Conservation (phyloP, 2,113 vertebrate species). For the Gila orcuttii region DNA sequence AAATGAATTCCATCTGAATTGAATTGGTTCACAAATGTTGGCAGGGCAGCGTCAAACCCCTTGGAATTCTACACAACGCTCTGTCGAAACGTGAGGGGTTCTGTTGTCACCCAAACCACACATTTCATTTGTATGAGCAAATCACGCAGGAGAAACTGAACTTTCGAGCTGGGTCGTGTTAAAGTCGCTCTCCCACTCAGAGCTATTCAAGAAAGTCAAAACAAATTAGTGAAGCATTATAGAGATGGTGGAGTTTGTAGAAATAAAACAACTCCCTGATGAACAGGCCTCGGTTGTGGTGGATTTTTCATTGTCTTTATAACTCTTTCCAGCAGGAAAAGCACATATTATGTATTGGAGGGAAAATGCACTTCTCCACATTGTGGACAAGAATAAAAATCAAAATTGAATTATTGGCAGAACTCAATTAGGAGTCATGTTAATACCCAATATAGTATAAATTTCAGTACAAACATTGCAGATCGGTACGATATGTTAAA, state of each 20-base stretch:
- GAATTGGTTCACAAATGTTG: conserved; percentile 7
- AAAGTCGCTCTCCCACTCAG: conserved; percentile 28
- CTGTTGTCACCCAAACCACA: conserved; percentile 45
- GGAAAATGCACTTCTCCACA: neutral
- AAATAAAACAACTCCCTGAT: conserved; percentile 43
- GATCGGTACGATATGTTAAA: neutral
- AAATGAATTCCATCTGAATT: conserved; percentile 38
- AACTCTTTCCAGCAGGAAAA: conserved; percentile 8
- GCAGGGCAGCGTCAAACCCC: neutral
- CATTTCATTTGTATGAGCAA: conserved; percentile 44
- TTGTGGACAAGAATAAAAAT: neutral
- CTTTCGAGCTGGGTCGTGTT: conserved; percentile 22
- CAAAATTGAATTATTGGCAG: neutral
- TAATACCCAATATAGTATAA: neutral
- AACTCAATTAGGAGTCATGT: neutral
- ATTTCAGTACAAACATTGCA: neutral
- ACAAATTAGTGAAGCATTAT: conserved; percentile 44
- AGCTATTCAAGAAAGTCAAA: conserved; percentile 46
- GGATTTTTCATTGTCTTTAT: conserved; percentile 29
- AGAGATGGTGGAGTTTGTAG: conserved; percentile 45
- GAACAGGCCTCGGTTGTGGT: neutral
- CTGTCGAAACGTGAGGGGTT: conserved; percentile 35
- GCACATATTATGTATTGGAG: neutral
- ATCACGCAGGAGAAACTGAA: conserved; percentile 32
- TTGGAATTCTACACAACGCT: conserved; percentile 12